Evolutionary conservation across 2,888 invertebrate species (phyloP), one percentile per base, ranked within the genome.

Genomic region (Apamea epomidion): DNA sequence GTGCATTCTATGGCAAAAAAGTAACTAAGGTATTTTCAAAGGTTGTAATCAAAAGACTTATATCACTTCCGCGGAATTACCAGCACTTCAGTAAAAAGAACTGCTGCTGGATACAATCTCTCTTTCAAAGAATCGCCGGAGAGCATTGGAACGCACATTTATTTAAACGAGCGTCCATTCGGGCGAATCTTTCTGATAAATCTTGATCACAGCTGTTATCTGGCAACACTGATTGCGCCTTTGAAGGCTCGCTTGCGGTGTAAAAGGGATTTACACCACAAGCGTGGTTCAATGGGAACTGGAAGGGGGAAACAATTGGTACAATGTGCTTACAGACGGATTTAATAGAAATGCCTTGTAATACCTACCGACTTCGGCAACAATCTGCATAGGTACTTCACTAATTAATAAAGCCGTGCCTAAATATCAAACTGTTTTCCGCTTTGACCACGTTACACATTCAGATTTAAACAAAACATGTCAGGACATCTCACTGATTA

Each of bases 131-230:
- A 83, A 85, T 84, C 60, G 80, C 76, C 82, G 74, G 76, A 75
- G 83, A 89, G 78, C 76, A 72, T 68, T 84, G 86, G 80, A 81
- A 86, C 75, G 80, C 67, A 80, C 89, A 88, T 89, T 89, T 87
- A 89, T 89, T 85, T 88, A 84, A 89, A 88, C 83, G 84, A 82
- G 77, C 81, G 80, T 85, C 87, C 86, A 87, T 88, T 86, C 83
- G 74, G 42, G 73, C 42, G 83, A 87, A 83, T 85, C 86, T 81
- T 81, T 86, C 75, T 81, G 82, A 87, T 76, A 86, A 83, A 89
- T 88, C 86, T 84, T 79, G 87, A 88, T 86, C 85, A 75, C 88
- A 87, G 85, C 83, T 87, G 90, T 81, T 86, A 88, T 85, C 84
- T 86, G 81, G 77, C 80, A 77, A 60, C 77, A 80, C 80, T 86